Evolutionary conservation across 2,113 vertebrate genomes (phyloP), one percentile per base, ranked within the genome.

Genomic region (Hemibagrus wyckioides): DNA sequence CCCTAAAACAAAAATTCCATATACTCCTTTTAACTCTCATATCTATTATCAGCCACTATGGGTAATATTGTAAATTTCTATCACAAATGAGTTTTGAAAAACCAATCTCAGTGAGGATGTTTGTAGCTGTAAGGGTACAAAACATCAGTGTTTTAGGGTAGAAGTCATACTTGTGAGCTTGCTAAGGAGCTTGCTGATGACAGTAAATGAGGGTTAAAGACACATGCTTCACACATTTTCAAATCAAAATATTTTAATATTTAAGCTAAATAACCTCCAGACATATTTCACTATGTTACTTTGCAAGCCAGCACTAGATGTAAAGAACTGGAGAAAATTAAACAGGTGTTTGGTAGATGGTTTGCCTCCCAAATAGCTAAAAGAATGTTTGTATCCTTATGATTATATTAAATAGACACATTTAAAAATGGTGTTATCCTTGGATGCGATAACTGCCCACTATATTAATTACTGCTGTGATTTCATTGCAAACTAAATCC

Each of bases 371-470:
- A 75, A 41, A 41, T 39, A 41, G 36, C 69, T 44, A 4, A 28
- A 44, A 23, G 39, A 75, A 75, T 44, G 10, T 75, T 73, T 41
- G 71, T 28, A 75, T 75, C 21, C 9, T 44, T 75, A 44, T 75
- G 33, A 39, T 71, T 39, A 73, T 3, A 44, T 25, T 17, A 56
- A 61, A 76, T 17, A 61, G 44, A 71, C 13, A 41, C 21, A 41
- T 73, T 73, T 59, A 89, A 89, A 90, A 80, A 76, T 89, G 44
- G 36, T 75, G 82, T 89, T 87, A 89, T 90, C 69, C 75, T 89
- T 90, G 80, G 86, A 89, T 81, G 80, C 79, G 9, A 73, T 23
- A 73, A 39, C 36, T 73, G 69, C 2, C 7, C 33, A 8, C 33
- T 6, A 36, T 69, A 71, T 1, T 41, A 82, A 87, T 88, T 88